phyloP scores from a whole-genome alignment of 2,797 vertebrate genomes.

The Oceanodroma leucorhoa region DNA sequence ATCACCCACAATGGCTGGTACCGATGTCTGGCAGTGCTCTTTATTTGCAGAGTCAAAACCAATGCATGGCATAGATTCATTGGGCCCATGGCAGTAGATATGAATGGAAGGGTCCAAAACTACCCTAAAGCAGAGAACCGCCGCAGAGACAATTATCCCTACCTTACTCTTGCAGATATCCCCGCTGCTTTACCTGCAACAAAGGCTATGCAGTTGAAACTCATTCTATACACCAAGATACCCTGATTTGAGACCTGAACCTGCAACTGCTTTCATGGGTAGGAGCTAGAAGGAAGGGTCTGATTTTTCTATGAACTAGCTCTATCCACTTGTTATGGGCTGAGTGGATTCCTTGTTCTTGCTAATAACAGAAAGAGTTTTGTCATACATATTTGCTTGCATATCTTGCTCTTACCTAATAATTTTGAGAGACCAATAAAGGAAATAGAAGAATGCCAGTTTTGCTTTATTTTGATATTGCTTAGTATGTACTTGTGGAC shows the following conservation, averaged over 20 bases:
- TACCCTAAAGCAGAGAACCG: fast-evolving
- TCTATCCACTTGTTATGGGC: neutral
- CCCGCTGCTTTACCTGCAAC: neutral
- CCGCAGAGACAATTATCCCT: neutral
- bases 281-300: neutral
- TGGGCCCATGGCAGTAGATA: neutral
- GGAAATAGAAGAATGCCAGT: neutral
- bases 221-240: neutral
- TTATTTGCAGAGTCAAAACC: neutral
- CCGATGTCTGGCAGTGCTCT: neutral
- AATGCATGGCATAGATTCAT: neutral
- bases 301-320: neutral
- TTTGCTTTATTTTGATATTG: neutral
- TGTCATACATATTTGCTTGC: neutral
- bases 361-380: neutral
- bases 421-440: neutral
- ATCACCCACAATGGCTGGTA: neutral
- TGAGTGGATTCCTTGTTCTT: neutral
- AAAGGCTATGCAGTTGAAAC: neutral
- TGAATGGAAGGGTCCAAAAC: neutral
- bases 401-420: neutral
- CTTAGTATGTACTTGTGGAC: neutral
- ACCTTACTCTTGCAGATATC: neutral
- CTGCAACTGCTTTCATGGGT: neutral
- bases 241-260: neutral